Conservation (phyloP, 2,113 vertebrate species). For the Anser brachyrhynchus region DNA sequence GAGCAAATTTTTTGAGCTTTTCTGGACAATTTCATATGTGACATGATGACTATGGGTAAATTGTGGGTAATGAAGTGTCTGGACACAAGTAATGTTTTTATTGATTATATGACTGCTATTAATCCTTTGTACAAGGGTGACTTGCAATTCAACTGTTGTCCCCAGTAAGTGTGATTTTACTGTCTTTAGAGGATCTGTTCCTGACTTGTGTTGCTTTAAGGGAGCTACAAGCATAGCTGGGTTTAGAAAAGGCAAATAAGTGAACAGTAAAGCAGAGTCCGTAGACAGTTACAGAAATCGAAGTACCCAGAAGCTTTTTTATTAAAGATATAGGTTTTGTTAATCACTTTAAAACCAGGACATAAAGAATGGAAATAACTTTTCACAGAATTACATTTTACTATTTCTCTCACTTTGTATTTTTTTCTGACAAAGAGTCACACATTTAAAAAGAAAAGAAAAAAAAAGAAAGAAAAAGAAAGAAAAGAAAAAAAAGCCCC, state of each 20-base stretch:
- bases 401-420: not conserved
- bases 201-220: not conserved
- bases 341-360: not conserved
- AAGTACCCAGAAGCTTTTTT: not conserved
- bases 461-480: no score
- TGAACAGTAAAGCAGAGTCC: not conserved
- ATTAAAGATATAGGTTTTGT: not conserved
- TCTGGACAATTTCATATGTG: not conserved
- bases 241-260: not conserved
- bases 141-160: not conserved
- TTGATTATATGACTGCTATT: not conserved
- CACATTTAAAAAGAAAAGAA: not conserved
- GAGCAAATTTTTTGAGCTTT: not conserved
- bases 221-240: not conserved
- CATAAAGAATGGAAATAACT: not conserved
- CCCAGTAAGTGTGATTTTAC: fast-evolving
- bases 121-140: not conserved
- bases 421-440: not conserved
- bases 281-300: not conserved
- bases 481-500: no score
- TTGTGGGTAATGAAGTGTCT: not conserved
- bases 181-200: not conserved
- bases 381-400: not conserved
- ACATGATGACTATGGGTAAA: fast-evolving
- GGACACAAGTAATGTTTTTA: not conserved